Percentiles rank a stretch among this genome's conserved stretches.
phyloP scores from a whole-genome alignment of 2,113 vertebrate genomes.

The Mastomys natalensis region DNA sequence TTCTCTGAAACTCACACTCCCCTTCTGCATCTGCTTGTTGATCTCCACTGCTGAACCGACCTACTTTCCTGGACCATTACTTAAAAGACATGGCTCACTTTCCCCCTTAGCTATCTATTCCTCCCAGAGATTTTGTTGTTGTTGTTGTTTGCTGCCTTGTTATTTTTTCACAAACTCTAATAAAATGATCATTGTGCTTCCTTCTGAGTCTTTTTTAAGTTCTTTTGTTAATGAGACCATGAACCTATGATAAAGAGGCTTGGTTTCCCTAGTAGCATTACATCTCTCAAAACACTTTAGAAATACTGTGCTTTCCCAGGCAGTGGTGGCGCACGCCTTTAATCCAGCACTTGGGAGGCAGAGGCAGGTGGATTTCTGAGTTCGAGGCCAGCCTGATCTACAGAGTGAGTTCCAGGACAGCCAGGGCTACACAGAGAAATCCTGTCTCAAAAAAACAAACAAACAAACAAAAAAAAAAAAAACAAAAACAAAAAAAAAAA shows the following conservation, averaged over 20 bases:
- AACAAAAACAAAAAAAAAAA: too few relatives aligned
- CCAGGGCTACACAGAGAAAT: too few relatives aligned
- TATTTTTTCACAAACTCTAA: not conserved
- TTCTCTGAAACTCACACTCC: not conserved
- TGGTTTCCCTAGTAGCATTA: not conserved
- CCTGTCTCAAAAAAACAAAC: too few relatives aligned
- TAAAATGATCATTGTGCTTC: not conserved
- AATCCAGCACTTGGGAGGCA: too few relatives aligned
- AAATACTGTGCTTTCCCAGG: too few relatives aligned
- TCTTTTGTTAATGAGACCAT: not conserved
- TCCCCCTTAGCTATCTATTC: not conserved
- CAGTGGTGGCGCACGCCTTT: too few relatives aligned
- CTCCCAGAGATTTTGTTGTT: not conserved
- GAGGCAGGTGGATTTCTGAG: too few relatives aligned
- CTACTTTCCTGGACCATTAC: not conserved
- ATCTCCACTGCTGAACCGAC: not conserved
- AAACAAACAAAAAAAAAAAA: too few relatives aligned
- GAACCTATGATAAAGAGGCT: not conserved
- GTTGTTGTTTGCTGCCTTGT: not conserved
- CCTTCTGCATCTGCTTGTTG: not conserved
- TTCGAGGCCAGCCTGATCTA: too few relatives aligned
- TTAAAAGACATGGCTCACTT: not conserved
- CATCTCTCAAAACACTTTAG: not conserved
- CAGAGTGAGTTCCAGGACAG: too few relatives aligned
- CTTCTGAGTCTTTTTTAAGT: not conserved